Base-by-base conservation (phyloP, 2,888 invertebrate genomes). In the Buathra laborator region DNA sequence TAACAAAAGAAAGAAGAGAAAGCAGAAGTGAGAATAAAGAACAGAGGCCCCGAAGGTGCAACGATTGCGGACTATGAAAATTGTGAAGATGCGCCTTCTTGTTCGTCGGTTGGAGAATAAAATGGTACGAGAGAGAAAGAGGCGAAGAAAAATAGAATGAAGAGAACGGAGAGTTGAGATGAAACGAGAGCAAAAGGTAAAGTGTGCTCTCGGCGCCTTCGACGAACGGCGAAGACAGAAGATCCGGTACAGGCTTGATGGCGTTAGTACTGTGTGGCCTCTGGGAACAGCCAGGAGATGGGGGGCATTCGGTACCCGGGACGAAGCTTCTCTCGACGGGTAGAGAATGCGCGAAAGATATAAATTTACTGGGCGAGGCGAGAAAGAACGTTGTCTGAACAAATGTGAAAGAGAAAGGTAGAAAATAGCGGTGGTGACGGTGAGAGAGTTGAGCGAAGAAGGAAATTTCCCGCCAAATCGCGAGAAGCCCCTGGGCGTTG, bases 41-140 rank as follows among this genome's bases (percentile, higher is more conserved):
- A n/a, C 7, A 9, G 37, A 37, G 7, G 37, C 6, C 37, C 37
- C 37, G 37, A 16, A 46, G 51, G 56, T 19, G 77, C 16, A 43
- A 64, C 46, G 62, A 81, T 66, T 43, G 46, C 66, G 66, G 78
- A 48, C 46, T 77, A 67, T 70, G 81, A n/a, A 78, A 81, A 85
- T 85, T 32, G 46, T 59, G 44, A 62, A 32, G 64, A 59, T 2
- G 59, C 48, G 24, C 9, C n/a, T 48, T 12, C 4, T 71, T 0
- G 43, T 12, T 43, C 2, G 10, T 3, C n/a, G 12, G 24, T 12
- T 29, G 37, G 3, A 19, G 59, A 74, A 67, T 53, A 62, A 64
- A 62, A n/a, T 10, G 37, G 19, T 43, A 43, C 37, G 37, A 56
- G 19, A 16, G 53, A 32, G 10, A 16, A 46, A 19, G 64, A 46